Base-by-base conservation (phyloP, 2,797 vertebrate species). In the Basileuterus tristriatus region DNA sequence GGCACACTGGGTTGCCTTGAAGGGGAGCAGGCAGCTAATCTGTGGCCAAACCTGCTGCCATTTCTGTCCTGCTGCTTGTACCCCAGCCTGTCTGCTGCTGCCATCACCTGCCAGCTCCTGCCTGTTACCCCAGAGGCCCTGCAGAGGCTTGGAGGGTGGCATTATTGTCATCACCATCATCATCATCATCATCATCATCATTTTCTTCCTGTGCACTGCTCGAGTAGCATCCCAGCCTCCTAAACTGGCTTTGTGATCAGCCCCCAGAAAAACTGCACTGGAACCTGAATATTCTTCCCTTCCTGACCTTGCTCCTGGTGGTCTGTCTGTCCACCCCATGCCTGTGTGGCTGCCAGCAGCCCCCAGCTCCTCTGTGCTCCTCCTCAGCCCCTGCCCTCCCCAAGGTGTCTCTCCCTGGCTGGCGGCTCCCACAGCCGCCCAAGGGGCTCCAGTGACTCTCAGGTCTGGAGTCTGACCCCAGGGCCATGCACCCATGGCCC, bases 341-440 rank as follows among this genome's bases (percentile, higher is more conserved):
- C 44, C 49, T 82, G 32, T 23, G 65, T 2, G 0, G 22, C 11
- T 6, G 3, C 27, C 39, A 22, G 27, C 30, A 36, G 1, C 67
- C 67, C 62, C 15, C 37, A 3, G 5, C 16, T 81, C 36, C 62
- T 55, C 19, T 44, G 36, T 67, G n/a, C 56, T 39, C 1, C 0
- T 7, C 52, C 0, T 8, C 52, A 63, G 49, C 59, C 52, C 56
- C 11, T 49, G 56, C 21, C 47, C 68, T 0, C 0, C 21, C 47
- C 3, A 0, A 0, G 0, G n/a, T 0, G 1, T 44, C 60, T 64
- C 32, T 59, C 3, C 0, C 63, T 27, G 41, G 9, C 4, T 47
- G 65, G 30, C 37, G 30, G 53, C 41, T 76, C 37, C 41, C 59
- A 39, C 44, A 20, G 87, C 49, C 0, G 0, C 22, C 37, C 0